These are phyloP conservation scores for Leptura quadrifasciata DNA, from an alignment of 2,888 invertebrate genomes.

Conservation along the genomic window DNA sequence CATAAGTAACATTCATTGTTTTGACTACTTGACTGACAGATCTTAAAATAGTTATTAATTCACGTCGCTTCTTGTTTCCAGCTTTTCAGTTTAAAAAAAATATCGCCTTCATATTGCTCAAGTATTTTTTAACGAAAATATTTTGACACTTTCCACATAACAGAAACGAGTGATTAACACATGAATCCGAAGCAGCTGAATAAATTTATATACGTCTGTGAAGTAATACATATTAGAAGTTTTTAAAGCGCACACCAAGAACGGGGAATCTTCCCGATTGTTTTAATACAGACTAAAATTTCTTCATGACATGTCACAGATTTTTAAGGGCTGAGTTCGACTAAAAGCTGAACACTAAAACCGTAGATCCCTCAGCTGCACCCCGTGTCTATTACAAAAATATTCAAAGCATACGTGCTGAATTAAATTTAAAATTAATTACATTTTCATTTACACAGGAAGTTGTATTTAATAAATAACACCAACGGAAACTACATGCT, in stretches of 20 bases:
- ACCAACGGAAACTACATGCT: too few relatives aligned
- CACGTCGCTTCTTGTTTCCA: neutral
- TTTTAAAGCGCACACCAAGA: neutral
- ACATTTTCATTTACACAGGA: too few relatives aligned
- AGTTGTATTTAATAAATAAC: too few relatives aligned
- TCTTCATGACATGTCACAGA: too few relatives aligned
- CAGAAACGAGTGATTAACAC: constrained; percentile 2
- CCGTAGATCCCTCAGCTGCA: too few relatives aligned
- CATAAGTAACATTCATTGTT: neutral
- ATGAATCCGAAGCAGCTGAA: neutral
- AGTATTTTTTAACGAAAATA: neutral
- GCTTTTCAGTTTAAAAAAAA: neutral
- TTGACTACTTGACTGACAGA: neutral
- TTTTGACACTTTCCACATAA: neutral
- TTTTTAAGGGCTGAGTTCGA: too few relatives aligned
- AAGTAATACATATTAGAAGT: neutral
- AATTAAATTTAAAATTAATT: too few relatives aligned
- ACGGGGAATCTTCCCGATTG: neutral
- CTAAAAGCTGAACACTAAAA: too few relatives aligned
- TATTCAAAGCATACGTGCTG: too few relatives aligned
- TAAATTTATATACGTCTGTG: neutral
- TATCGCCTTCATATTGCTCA: neutral
- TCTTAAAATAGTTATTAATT: neutral
- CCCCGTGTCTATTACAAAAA: too few relatives aligned
- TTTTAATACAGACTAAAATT: too few relatives aligned